Percentiles rank a stretch among this genome's conserved stretches.
These are phyloP conservation scores for Neodontobutis hainanensis DNA, from an alignment of 2,113 vertebrate species.

Conservation along the genomic window DNA sequence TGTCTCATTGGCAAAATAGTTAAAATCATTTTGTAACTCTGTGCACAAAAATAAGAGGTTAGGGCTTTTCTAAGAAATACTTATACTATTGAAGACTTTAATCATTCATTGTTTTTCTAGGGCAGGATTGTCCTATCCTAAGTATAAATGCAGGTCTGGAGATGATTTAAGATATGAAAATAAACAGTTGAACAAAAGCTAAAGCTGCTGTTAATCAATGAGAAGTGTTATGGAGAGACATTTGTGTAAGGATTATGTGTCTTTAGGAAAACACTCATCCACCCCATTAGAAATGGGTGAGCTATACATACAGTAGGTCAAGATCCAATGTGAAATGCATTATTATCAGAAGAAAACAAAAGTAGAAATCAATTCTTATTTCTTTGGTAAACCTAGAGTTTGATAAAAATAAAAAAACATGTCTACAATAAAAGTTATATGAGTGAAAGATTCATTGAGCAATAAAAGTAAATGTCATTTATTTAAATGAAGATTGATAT, in stretches of 20 bases:
- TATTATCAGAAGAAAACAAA: not conserved
- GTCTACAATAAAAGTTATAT: not conserved
- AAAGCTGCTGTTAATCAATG: conserved; percentile 8
- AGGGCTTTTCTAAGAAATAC: not conserved
- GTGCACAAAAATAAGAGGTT: not conserved
- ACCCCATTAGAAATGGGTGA: too few species aligned
- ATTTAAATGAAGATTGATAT: not conserved
- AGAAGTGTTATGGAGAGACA: not conserved
- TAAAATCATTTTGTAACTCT: too few species aligned
- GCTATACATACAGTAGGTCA: not conserved
- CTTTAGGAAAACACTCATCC: not conserved
- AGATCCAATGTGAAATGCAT: not conserved
- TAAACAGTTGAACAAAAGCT: not conserved
- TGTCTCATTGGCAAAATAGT: not conserved
- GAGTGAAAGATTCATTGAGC: not conserved
- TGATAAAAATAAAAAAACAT: too few species aligned
- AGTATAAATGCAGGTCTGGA: not conserved
- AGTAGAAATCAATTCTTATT: not conserved
- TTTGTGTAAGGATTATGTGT: conserved; percentile 1
- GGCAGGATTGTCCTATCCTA: not conserved
- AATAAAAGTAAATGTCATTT: not conserved
- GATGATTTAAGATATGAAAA: conserved; percentile 1
- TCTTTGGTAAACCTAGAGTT: too few species aligned
- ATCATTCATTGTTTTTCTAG: conserved; percentile 6
- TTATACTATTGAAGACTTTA: not conserved